phyloP scores from a whole-genome alignment of 2,113 vertebrate genomes.

The Meleagris gallopavo region DNA sequence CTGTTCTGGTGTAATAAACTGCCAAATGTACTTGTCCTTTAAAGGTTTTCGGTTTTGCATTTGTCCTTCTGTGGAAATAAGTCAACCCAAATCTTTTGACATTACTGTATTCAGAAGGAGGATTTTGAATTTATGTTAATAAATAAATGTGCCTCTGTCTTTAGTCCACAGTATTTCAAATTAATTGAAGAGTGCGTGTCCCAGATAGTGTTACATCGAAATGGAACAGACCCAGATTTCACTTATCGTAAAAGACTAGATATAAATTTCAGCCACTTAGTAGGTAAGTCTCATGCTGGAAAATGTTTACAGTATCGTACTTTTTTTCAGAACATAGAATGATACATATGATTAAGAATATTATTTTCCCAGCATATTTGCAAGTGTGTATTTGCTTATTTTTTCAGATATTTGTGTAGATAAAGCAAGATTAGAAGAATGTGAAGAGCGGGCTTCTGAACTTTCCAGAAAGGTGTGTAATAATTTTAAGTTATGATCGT shows the following conservation, averaged over 20 bases:
- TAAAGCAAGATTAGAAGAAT: slow-evolving; percentile 89
- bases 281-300: slow-evolving; percentile 81
- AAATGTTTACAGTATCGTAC: neutral
- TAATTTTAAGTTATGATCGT: neutral
- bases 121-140: neutral
- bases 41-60: neutral
- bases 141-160: slow-evolving; percentile 1
- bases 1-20: neutral
- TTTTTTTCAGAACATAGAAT: neutral
- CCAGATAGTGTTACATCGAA: slow-evolving; percentile 95
- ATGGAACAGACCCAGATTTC: slow-evolving; percentile 95
- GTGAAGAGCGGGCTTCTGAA: slow-evolving; percentile 87
- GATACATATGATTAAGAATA: neutral
- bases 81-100: neutral
- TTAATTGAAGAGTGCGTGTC: slow-evolving; percentile 97
- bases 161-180: slow-evolving; percentile 96
- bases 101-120: neutral
- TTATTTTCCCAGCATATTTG: neutral
- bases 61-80: neutral
- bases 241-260: slow-evolving; percentile 94
- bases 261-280: slow-evolving; percentile 90
- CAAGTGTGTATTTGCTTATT: slow-evolving; percentile 7
- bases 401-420: slow-evolving; percentile 90
- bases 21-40: neutral
- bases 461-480: slow-evolving; percentile 88